These are phyloP conservation scores for Phainopepla nitens DNA, from an alignment of 2,113 vertebrate species.

Conservation along the genomic window DNA sequence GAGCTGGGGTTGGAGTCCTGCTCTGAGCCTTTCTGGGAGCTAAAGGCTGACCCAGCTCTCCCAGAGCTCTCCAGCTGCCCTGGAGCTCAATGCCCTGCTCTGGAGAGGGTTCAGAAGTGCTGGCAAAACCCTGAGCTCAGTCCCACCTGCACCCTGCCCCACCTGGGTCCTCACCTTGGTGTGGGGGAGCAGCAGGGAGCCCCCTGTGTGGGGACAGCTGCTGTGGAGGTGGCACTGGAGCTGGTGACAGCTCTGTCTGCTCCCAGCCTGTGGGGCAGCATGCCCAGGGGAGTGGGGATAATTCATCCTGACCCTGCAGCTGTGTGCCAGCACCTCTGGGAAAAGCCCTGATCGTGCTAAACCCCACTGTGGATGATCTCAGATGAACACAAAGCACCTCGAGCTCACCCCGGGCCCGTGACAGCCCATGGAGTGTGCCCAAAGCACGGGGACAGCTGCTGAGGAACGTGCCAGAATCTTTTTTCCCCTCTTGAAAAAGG, in stretches of 20 bases:
- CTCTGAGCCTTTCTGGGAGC: not conserved
- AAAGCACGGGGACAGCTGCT: not conserved
- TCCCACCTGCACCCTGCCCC: rapidly evolving
- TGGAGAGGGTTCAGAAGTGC: rapidly evolving
- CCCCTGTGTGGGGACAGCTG: not conserved
- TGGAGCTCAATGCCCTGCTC: not conserved
- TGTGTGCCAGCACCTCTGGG: not conserved
- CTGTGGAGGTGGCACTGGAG: not conserved
- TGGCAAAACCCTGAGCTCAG: not conserved
- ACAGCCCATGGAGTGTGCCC: not conserved
- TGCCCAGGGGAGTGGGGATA: rapidly evolving
- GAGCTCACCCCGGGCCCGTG: not conserved
- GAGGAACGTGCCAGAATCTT: not conserved
- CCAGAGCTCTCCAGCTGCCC: not conserved
- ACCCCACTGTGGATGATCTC: rapidly evolving
- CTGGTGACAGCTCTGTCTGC: not conserved
- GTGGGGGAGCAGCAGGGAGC: not conserved
- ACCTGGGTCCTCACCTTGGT: rapidly evolving
- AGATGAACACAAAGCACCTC: not conserved
- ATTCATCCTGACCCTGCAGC: not conserved
- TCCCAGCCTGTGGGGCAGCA: not conserved
- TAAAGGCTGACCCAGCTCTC: not conserved
- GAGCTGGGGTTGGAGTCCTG: not conserved
- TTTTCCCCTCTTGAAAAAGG: rapidly evolving
- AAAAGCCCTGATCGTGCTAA: not conserved